These are phyloP conservation scores for Nannoperca australis DNA, from an alignment of 2,797 vertebrate genomes.

Conservation along the genomic window DNA sequence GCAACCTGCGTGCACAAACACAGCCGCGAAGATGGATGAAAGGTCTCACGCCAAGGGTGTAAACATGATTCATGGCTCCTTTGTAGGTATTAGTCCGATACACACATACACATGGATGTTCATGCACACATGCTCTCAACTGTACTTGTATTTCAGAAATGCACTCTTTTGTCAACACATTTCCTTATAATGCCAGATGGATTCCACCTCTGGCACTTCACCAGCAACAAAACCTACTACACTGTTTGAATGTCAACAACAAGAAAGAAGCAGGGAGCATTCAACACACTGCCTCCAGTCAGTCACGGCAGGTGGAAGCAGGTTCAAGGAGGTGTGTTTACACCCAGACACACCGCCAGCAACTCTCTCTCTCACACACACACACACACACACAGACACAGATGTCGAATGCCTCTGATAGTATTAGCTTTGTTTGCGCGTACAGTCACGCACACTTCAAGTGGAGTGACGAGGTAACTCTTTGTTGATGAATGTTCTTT, in stretches of 20 bases:
- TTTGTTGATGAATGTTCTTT: slow-evolving; percentile 75
- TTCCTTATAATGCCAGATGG: slow-evolving; percentile 66
- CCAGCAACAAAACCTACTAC: slow-evolving; percentile 67
- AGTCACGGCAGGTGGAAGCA: slow-evolving; percentile 76
- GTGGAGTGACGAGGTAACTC: slow-evolving; percentile 64
- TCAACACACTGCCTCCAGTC: slow-evolving; percentile 78
- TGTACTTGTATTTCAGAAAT: slow-evolving; percentile 54
- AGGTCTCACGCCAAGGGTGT: slow-evolving; percentile 63
- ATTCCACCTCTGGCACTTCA: slow-evolving; percentile 78
- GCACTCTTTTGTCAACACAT: slow-evolving; percentile 66
- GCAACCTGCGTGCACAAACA: slow-evolving; percentile 47
- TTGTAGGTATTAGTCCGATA: slow-evolving; percentile 58
- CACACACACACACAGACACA: slow-evolving; percentile 34
- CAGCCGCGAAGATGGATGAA: slow-evolving; percentile 71
- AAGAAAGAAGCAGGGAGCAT: slow-evolving; percentile 63
- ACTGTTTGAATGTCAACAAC: slow-evolving; percentile 74
- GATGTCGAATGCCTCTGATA: slow-evolving; percentile 68
- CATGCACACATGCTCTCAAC: slow-evolving; percentile 20
- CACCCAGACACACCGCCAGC: slow-evolving; percentile 31
- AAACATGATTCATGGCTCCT: slow-evolving; percentile 75
- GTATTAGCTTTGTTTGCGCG: slow-evolving; percentile 71
- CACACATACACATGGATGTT: slow-evolving; percentile 27
- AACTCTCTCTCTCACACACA: slow-evolving; percentile 14
- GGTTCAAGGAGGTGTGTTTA: slow-evolving; percentile 74
- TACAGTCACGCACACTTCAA: slow-evolving; percentile 39